phyloP scores from a whole-genome alignment of 1,140 invertebrate genomes.

The Anoplolepis gracilipes region DNA sequence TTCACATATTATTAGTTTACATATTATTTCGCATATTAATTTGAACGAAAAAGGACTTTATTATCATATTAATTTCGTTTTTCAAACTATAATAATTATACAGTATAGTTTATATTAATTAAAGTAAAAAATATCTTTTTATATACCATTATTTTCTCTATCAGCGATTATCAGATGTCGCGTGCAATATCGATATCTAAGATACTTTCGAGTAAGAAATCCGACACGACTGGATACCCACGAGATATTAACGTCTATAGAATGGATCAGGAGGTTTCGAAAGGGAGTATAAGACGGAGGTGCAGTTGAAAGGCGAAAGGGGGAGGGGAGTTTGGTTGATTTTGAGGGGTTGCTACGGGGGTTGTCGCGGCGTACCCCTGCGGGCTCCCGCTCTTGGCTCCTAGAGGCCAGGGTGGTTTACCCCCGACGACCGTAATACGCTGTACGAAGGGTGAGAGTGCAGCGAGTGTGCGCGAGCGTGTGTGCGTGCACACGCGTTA shows the following conservation, averaged over 20 bases:
- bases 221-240: conserved; percentile 62
- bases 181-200: conserved; percentile 25
- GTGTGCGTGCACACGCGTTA: conserved; percentile 20
- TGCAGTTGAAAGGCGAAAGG: conserved; percentile 63
- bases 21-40: too few relatives aligned
- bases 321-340: conserved; percentile 81
- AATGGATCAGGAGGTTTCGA: conserved; percentile 67
- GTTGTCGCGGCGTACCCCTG: conserved; percentile 86
- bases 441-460: conserved; percentile 79
- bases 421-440: conserved; percentile 83
- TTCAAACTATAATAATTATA: too few relatives aligned
- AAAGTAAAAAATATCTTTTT: too few relatives aligned
- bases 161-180: neutral
- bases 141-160: too few relatives aligned
- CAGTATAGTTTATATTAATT: too few relatives aligned
- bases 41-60: too few relatives aligned
- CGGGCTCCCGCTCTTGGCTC: conserved; percentile 83
- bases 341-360: conserved; percentile 86
- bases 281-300: conserved; percentile 39
- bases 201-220: conserved; percentile 58
- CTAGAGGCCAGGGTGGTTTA: conserved; percentile 84
- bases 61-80: too few relatives aligned
- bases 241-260: conserved; percentile 74
- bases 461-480: conserved; percentile 23
- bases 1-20: too few relatives aligned